Evolutionary conservation across 2,888 invertebrate genomes (phyloP).

Genomic region (Calameuta pallipes): DNA sequence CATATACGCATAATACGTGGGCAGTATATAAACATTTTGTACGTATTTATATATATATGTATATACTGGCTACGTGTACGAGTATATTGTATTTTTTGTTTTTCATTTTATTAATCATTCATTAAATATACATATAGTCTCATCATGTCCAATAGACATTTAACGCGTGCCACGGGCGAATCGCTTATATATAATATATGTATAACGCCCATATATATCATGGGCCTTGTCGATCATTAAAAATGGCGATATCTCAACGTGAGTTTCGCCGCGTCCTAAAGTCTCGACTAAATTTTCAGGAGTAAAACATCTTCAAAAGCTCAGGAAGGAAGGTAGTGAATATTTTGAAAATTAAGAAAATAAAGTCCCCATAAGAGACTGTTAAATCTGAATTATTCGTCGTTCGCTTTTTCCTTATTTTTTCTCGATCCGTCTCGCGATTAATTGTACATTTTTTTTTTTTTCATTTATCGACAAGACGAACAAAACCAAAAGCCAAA

Average conservation of each 20-base stretch:
- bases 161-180: neutral
- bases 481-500: neutral
- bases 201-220: neutral
- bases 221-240: neutral
- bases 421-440: neutral
- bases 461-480: neutral
- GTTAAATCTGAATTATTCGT: neutral
- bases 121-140: slow-evolving; percentile 8
- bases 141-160: neutral
- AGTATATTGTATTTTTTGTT: slow-evolving; percentile 7
- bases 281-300: neutral
- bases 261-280: neutral
- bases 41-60: neutral
- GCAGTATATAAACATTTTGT: neutral
- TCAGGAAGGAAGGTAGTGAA: neutral
- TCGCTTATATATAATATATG: neutral
- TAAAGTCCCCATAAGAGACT: neutral
- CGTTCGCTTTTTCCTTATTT: neutral
- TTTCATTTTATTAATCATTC: slow-evolving; percentile 1
- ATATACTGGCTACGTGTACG: neutral
- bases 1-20: neutral
- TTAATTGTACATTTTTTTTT: neutral
- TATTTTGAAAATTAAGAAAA: neutral
- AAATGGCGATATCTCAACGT: neutral
- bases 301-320: neutral